phyloP scores from a whole-genome alignment of 2,888 invertebrate genomes.

The Andrena marginata region DNA sequence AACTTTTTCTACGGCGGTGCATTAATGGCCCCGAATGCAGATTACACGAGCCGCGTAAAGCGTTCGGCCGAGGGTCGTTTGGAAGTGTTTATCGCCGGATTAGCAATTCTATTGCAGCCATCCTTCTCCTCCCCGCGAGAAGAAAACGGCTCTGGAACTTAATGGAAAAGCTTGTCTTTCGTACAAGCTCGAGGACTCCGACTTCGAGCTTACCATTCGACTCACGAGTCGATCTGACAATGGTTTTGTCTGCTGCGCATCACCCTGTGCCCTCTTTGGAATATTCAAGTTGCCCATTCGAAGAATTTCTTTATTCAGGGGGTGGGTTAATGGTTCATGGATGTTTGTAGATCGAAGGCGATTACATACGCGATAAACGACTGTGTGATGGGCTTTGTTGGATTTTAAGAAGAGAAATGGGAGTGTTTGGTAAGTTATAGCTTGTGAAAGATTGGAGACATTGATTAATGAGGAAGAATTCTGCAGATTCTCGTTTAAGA shows the following conservation, averaged over 20 bases:
- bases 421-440: too few relatives aligned
- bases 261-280: not conserved
- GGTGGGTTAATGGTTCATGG: not conserved
- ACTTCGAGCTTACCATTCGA: conserved; percentile 35
- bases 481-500: too few relatives aligned
- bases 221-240: conserved; percentile 10
- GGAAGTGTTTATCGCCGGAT: conserved; percentile 80
- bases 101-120: conserved; percentile 81
- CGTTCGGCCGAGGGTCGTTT: conserved; percentile 64
- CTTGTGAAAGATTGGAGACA: too few relatives aligned
- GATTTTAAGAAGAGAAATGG: too few relatives aligned
- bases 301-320: not conserved
- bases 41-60: conserved; percentile 62
- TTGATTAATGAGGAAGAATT: too few relatives aligned
- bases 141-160: conserved; percentile 41
- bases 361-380: not conserved
- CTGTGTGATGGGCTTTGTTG: too few relatives aligned
- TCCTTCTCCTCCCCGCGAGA: conserved; percentile 31
- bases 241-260: not conserved
- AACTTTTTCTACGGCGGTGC: conserved; percentile 57
- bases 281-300: not conserved
- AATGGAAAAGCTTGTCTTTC: conserved; percentile 62
- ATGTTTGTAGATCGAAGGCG: not conserved
- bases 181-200: conserved; percentile 25
- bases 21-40: conserved; percentile 62